These are phyloP conservation scores for Helarctos malayanus DNA, from an alignment of 2,797 vertebrate species.

Conservation along the genomic window DNA sequence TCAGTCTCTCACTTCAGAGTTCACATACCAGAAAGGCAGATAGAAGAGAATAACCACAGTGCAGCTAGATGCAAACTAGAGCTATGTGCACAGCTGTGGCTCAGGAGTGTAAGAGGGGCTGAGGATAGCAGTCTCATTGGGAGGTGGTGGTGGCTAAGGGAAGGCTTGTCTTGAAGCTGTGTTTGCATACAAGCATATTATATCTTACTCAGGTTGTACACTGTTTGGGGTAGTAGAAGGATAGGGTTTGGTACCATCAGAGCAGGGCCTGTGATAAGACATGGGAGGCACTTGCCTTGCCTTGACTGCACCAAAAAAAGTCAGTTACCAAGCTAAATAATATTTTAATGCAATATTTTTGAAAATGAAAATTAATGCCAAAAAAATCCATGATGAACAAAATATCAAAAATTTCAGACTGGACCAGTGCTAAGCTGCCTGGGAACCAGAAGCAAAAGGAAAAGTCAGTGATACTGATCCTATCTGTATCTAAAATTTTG, in stretches of 20 bases:
- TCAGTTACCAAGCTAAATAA: neutral
- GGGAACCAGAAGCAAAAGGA: neutral
- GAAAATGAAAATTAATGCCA: neutral
- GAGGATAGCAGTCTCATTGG: neutral
- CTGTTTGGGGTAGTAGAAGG: neutral
- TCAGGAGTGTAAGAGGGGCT: neutral
- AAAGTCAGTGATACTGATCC: neutral
- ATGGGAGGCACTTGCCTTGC: neutral
- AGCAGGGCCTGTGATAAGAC: neutral
- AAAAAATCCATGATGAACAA: neutral
- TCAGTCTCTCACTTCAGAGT: neutral
- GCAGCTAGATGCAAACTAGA: rapidly evolving
- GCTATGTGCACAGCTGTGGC: rapidly evolving
- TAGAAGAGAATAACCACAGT: neutral
- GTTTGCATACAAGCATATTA: neutral
- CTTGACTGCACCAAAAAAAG: neutral
- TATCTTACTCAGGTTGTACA: neutral
- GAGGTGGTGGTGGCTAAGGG: rapidly evolving
- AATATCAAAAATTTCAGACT: neutral
- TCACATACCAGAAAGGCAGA: neutral
- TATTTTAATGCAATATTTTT: neutral
- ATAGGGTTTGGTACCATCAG: neutral
- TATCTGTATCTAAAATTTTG: neutral
- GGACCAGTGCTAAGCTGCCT: neutral
- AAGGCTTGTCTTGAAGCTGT: neutral